Conservation (phyloP, 1,140 invertebrate genomes). For the Nebria ingens region DNA sequence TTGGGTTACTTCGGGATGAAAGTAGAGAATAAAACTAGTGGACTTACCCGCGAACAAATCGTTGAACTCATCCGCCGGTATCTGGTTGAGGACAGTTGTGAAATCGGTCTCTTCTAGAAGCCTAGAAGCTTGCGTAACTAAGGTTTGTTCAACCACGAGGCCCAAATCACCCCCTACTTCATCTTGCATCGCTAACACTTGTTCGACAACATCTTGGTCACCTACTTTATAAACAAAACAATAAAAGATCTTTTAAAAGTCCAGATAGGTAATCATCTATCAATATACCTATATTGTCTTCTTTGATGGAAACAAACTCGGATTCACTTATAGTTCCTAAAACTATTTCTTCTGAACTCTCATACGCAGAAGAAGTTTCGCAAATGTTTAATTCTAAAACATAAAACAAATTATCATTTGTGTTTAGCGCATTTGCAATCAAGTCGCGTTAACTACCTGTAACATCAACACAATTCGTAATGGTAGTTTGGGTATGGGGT, state of each 20-base stretch:
- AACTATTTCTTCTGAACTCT: conserved; percentile 45
- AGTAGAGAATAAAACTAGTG: no score
- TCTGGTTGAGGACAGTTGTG: conserved; percentile 77
- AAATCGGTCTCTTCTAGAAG: conserved; percentile 75
- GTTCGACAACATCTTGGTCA: conserved; percentile 32
- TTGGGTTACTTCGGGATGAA: no score
- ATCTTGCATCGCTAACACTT: conserved; percentile 30
- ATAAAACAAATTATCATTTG: no score
- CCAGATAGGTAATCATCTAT: no score
- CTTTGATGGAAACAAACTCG: conserved; percentile 30
- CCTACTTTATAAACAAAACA: conserved; percentile 5
- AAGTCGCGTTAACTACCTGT: neutral
- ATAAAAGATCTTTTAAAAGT: neutral
- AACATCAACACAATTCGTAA: neutral
- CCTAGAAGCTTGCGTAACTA: conserved; percentile 34
- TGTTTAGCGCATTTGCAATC: no score
- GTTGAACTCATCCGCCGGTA: conserved; percentile 84
- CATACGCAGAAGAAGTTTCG: conserved; percentile 45
- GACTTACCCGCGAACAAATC: conserved; percentile 69
- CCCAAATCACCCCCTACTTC: conserved; percentile 28
- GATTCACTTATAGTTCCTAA: conserved; percentile 43
- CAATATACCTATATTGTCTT: neutral
- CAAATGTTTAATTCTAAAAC: conserved; percentile 37
- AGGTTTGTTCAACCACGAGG: conserved; percentile 18
- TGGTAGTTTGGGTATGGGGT: neutral